A percentile compares a stretch with the other conserved stretches of the same genome.
phyloP scores from a whole-genome alignment of 2,113 vertebrate genomes.

The Microcebus ravelobensis region DNA sequence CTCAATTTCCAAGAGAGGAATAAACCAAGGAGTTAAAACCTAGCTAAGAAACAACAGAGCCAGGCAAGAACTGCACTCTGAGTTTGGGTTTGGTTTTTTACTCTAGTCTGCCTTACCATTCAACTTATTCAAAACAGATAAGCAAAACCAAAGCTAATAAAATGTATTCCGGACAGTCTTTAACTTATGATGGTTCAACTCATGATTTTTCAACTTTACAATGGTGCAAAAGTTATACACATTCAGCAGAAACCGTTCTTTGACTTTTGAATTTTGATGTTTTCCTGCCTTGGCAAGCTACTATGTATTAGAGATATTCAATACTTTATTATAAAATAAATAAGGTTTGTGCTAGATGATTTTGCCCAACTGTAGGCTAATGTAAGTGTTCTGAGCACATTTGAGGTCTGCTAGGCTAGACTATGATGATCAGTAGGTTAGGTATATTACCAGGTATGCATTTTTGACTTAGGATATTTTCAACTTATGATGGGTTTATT shows the following conservation, averaged over 20 bases:
- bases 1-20: background rate
- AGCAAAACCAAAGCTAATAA: background rate
- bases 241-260: background rate
- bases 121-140: constrained; percentile 36
- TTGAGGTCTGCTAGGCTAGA: background rate
- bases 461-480: background rate
- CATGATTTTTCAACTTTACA: background rate
- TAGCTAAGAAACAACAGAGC: background rate
- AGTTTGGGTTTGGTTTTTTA: background rate
- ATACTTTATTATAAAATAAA: background rate
- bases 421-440: background rate
- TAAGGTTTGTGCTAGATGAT: background rate
- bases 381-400: background rate
- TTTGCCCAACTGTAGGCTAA: background rate
- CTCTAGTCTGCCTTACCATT: background rate
- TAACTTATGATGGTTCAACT: background rate
- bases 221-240: background rate
- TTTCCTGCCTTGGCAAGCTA: background rate
- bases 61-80: background rate
- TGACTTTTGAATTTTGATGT: background rate
- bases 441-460: background rate
- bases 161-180: background rate
- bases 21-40: background rate
- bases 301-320: background rate
- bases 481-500: background rate